Percentiles rank a stretch among this genome's conserved stretches.
Evolutionary conservation across 2,113 vertebrate species (phyloP).

Genomic region (Rhinolophus ferrumequinum): DNA sequence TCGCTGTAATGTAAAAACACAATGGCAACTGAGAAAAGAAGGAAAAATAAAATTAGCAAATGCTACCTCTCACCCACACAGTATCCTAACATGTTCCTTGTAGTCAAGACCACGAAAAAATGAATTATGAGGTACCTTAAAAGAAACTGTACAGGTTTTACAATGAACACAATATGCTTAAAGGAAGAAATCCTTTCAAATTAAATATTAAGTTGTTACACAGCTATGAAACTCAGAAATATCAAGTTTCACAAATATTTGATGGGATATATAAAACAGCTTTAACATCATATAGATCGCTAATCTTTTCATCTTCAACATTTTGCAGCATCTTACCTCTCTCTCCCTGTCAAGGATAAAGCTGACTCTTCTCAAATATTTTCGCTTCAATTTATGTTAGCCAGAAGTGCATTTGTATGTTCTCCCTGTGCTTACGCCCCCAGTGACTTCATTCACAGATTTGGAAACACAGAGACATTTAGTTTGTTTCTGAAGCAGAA

Average conservation of each 20-base stretch:
- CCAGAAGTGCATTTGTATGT: not conserved
- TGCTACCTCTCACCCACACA: not conserved
- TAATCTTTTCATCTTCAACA: not conserved
- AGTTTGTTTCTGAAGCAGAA: not conserved
- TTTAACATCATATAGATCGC: not conserved
- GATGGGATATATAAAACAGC: not conserved
- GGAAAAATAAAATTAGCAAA: not conserved
- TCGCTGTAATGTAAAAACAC: not conserved
- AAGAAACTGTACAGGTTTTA: not conserved
- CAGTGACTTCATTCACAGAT: not conserved
- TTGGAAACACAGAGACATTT: not conserved
- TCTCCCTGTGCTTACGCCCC: not conserved
- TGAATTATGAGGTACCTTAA: not conserved
- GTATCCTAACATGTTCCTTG: not conserved
- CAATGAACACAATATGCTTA: not conserved
- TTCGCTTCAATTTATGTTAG: not conserved
- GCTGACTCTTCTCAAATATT: not conserved
- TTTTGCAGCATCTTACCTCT: not conserved
- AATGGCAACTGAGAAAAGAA: constrained; percentile 1
- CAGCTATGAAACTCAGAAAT: not conserved
- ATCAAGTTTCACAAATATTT: not conserved
- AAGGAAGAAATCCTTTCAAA: constrained; percentile 30
- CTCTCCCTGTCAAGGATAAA: not conserved
- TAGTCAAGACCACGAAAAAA: not conserved
- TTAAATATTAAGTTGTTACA: constrained; percentile 11